Conservation (phyloP, 2,113 vertebrate genomes). For the Tauraco erythrolophus region DNA sequence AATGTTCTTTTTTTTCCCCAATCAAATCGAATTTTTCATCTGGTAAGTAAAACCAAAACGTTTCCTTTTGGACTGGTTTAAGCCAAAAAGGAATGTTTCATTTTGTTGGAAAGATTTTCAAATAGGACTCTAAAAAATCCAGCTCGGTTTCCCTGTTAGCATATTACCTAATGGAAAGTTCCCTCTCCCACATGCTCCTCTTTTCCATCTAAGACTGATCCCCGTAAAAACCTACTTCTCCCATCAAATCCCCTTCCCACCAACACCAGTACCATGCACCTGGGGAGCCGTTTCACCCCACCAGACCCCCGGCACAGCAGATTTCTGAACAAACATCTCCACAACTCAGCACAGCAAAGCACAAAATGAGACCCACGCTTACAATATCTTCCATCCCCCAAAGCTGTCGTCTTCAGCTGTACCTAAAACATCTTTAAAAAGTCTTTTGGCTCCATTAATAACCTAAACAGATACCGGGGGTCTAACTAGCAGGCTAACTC, state of each 20-base stretch:
- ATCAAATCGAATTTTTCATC: not conserved
- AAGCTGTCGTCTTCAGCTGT: not conserved
- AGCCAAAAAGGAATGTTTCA: not conserved
- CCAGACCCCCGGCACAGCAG: not conserved
- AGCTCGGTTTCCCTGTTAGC: not conserved
- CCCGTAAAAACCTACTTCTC: not conserved
- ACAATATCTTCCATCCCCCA: not conserved
- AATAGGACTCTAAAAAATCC: not conserved
- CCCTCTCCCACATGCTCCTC: not conserved
- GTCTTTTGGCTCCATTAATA: not conserved
- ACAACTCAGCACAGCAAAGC: not conserved
- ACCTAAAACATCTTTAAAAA: not conserved
- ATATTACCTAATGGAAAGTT: not conserved
- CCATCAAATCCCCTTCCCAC: not conserved
- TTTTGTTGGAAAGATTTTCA: not conserved
- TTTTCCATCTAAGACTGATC: not conserved
- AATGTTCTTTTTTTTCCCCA: rapidly evolving
- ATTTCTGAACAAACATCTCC: not conserved
- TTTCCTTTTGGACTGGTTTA: not conserved
- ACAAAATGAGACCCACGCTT: rapidly evolving
- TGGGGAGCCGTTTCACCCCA: not conserved
- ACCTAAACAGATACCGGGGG: not conserved
- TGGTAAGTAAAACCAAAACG: not conserved
- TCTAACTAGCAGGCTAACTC: slow-evolving; percentile 34
- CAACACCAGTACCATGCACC: rapidly evolving